Percentiles rank a stretch among this genome's conserved stretches.
These are phyloP conservation scores for Ciona savignyi DNA, from an alignment of 23 tunicate species.

Conservation along the genomic window DNA sequence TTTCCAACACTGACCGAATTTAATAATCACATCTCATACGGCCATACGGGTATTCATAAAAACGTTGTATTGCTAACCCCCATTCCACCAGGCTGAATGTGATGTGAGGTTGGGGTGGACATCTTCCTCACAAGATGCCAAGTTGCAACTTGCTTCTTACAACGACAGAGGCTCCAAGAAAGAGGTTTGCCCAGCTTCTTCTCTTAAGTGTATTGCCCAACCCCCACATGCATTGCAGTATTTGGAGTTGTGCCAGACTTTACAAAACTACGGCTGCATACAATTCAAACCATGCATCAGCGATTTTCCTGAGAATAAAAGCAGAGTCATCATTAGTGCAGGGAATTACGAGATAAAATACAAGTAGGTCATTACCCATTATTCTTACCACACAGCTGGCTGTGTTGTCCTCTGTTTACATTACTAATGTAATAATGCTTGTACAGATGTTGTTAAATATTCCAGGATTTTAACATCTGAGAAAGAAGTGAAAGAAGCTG, in stretches of 20 bases:
- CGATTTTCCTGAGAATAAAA: constrained; percentile 41
- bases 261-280: constrained; percentile 64
- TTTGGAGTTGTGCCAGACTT: constrained; percentile 70
- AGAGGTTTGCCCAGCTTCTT: too few species aligned
- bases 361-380: constrained; percentile 14
- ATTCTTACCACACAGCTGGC: too few species aligned
- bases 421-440: too few species aligned
- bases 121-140: not conserved
- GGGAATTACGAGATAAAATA: constrained; percentile 69
- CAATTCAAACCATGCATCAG: constrained; percentile 70
- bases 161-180: constrained; percentile 24
- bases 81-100: not conserved
- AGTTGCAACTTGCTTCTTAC: not conserved
- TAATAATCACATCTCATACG: too few species aligned
- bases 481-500: not conserved
- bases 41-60: too few species aligned
- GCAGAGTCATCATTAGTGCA: constrained; percentile 38
- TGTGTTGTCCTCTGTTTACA: too few species aligned
- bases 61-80: too few species aligned
- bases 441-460: too few species aligned
- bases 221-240: constrained; percentile 26
- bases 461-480: not conserved
- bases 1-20: too few species aligned
- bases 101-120: constrained; percentile 10
- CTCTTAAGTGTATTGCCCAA: too few species aligned